Conservation (phyloP, 2,888 invertebrate species). For the Melolontha melolontha region DNA sequence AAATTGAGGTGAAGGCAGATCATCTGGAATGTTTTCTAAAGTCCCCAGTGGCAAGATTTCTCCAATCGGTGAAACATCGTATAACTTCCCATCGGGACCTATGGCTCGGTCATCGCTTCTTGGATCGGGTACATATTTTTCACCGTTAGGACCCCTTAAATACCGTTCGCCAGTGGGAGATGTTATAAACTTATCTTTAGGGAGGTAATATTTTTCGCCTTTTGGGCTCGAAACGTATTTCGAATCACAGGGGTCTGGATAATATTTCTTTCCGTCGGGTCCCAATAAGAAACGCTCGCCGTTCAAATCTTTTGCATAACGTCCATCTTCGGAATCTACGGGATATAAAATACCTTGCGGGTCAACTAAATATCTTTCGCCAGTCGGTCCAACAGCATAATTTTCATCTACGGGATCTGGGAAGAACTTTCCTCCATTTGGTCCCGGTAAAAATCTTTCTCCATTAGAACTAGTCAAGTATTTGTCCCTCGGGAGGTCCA, state of each 20-base stretch:
- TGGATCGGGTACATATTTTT: constrained; percentile 40
- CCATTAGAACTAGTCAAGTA: constrained; percentile 38
- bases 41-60: constrained; percentile 34
- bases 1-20: constrained; percentile 6
- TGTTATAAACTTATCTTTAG: constrained; percentile 37
- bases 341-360: constrained; percentile 37
- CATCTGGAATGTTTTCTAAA: background rate
- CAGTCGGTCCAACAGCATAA: constrained; percentile 33
- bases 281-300: constrained; percentile 38
- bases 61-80: constrained; percentile 31
- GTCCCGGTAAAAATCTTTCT: constrained; percentile 36
- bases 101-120: constrained; percentile 35
- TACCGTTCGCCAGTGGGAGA: constrained; percentile 38
- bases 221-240: constrained; percentile 37
- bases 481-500: constrained; percentile 35
- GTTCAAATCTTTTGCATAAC: constrained; percentile 32
- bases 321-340: constrained; percentile 39
- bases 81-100: constrained; percentile 36
- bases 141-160: constrained; percentile 36
- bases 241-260: constrained; percentile 37
- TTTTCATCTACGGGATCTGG: constrained; percentile 41
- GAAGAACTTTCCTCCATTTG: constrained; percentile 34
- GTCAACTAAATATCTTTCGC: constrained; percentile 28
- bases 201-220: constrained; percentile 35
- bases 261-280: constrained; percentile 38